Conservation (phyloP, 2,888 invertebrate genomes). For the Horisme vitalbata region DNA sequence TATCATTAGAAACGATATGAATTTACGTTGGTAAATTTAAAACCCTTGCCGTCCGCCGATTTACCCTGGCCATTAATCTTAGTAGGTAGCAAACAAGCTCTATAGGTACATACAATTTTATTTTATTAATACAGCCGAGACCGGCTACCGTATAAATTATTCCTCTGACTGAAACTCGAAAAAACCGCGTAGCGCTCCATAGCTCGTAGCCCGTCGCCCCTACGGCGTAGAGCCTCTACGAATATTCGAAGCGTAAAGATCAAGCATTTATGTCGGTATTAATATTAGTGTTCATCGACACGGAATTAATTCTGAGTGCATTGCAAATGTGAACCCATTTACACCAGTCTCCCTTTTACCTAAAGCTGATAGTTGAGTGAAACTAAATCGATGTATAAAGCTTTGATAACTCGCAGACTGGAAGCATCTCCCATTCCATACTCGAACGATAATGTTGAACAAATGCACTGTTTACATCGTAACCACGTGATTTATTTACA, state of each 20-base stretch:
- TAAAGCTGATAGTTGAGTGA: conserved; percentile 24
- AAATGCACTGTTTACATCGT: conserved; percentile 16
- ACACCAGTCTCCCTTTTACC: conserved; percentile 14
- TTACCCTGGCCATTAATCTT: conserved; percentile 8
- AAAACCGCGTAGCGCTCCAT: conserved; percentile 31
- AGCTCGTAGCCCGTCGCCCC: conserved; percentile 13
- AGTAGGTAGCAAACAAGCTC: conserved; percentile 9
- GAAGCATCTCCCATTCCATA: conserved; percentile 19
- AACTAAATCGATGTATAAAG: conserved; percentile 28
- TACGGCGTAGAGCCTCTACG: conserved; percentile 40
- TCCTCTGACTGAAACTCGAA: conserved; percentile 11
- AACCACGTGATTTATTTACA: conserved; percentile 18
- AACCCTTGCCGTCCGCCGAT: too few relatives aligned
- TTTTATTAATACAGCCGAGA: conserved; percentile 11
- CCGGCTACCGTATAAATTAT: conserved; percentile 12
- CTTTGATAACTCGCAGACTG: conserved; percentile 25
- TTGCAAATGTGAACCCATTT: conserved; percentile 14
- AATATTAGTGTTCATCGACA: conserved; percentile 39
- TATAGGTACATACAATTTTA: too few relatives aligned
- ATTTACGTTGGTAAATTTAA: too few relatives aligned
- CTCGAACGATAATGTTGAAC: conserved; percentile 20
- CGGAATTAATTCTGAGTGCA: conserved; percentile 28
- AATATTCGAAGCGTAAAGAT: conserved; percentile 38
- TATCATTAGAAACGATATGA: too few relatives aligned
- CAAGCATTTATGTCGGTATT: conserved; percentile 34